These are phyloP conservation scores for Myotis davidii DNA, from an alignment of 2,113 vertebrate genomes.

Conservation along the genomic window DNA sequence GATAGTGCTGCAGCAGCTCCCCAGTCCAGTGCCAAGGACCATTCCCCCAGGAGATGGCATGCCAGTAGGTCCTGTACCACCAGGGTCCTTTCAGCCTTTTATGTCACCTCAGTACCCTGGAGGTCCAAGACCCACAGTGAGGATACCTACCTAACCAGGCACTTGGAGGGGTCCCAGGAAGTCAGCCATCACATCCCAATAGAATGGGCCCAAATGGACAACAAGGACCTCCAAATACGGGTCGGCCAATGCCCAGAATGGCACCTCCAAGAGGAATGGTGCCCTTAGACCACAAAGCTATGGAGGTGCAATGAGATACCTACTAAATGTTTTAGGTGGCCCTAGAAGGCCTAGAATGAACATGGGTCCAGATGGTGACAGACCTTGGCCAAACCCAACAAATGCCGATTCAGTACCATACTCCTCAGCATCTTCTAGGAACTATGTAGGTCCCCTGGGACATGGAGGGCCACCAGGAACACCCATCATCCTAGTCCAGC, in stretches of 20 bases:
- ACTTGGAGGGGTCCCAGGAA: constrained; percentile 95
- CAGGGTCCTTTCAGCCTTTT: constrained; percentile 98
- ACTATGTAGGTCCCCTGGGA: constrained; percentile 94
- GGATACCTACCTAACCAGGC: constrained; percentile 99
- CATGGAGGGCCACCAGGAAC: constrained; percentile 94
- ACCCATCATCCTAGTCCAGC: constrained; percentile 97
- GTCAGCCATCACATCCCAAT: constrained; percentile 94
- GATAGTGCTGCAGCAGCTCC: constrained; percentile 96
- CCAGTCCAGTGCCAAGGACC: constrained; percentile 96
- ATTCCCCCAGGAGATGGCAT: constrained; percentile 97
- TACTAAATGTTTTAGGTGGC: constrained; percentile 96
- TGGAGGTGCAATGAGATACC: constrained; percentile 97
- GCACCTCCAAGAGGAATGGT: constrained; percentile 97
- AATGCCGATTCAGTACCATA: constrained; percentile 94
- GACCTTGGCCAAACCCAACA: constrained; percentile 94
- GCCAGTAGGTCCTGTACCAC: constrained; percentile 96
- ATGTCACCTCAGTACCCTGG: constrained; percentile 99
- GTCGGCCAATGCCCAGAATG: constrained; percentile 98
- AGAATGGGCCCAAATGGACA: constrained; percentile 97
- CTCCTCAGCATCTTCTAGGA: constrained; percentile 94
- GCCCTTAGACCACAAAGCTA: constrained; percentile 96
- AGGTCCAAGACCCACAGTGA: constrained; percentile 94
- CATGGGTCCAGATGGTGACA: constrained; percentile 94
- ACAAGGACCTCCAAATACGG: constrained; percentile 98
- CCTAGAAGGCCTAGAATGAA: constrained; percentile 98